Base-by-base conservation (phyloP, 2,113 vertebrate species). In the Forbesichthys agassizii region DNA sequence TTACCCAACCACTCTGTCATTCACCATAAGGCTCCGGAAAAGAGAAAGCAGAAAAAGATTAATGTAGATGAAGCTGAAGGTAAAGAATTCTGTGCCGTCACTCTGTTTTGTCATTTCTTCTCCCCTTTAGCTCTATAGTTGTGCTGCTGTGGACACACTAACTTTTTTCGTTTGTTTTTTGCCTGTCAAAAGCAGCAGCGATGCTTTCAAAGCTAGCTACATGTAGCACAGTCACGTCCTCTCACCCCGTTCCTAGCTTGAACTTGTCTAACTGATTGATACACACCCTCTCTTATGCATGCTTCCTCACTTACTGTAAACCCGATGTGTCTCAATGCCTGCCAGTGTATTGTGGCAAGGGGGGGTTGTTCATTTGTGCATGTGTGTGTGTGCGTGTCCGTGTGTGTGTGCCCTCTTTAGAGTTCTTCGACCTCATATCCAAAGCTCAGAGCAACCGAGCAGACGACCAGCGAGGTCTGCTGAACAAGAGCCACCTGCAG, bases 21-120 rank as follows among this genome's bases (percentile, higher is more conserved):
- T 86, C 81, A 83, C 57, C 85, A 85, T 86, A 90, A 89, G 88
- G 87, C 84, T 88, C 91, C 94, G 93, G 96, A 95, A 89, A 94
- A 94, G 93, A 94, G 95, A 94, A 97, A 95, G 91, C 87, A 94
- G 94, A 97, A 96, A 95, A 97, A 96, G 94, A 97, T 98, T 94
- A 99, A 98, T 95, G 95, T 99, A 97, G 97, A 98, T 87, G 97
- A 99, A 97, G 97, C 96, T 85, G 97, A 99, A 97, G 97, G 97
- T 99, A 97, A 92, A 88, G 61, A 83, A 78, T 61, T 33, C 7
- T 11, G 11, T 33, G 9, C 58, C 33, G 6, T 61, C 58, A 36
- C 58, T 61, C 55, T 57, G 16, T 56, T 18, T 57, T 18, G 51
- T 51, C 49, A 54, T 33, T 69, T 46, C 78, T 64, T 71, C 73